Percentiles rank a stretch among this genome's conserved stretches.
Conservation (phyloP, 2,888 invertebrate genomes). For the Marronus borbonicus region DNA sequence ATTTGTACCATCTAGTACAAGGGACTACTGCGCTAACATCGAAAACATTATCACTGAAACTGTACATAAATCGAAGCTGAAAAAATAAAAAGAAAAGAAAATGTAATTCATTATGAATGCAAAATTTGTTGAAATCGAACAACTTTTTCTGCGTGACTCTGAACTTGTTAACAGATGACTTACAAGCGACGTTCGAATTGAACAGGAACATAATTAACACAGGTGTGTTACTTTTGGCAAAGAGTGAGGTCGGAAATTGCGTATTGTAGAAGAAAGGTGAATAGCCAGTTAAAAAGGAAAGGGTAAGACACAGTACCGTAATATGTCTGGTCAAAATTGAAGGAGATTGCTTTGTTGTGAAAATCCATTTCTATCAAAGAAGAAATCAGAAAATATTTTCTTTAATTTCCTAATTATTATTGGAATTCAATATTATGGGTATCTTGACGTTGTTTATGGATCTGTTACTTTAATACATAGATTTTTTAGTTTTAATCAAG, state of each 20-base stretch:
- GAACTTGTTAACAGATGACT: constrained; percentile 50
- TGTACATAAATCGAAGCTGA: not conserved
- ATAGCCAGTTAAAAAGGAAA: not conserved
- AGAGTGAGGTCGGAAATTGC: not conserved
- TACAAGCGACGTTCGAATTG: constrained; percentile 24
- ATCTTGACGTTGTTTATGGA: too few relatives aligned
- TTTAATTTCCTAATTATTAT: too few relatives aligned
- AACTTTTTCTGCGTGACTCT: constrained; percentile 28
- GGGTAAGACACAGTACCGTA: constrained; percentile 1
- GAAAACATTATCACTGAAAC: too few relatives aligned
- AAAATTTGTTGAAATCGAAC: constrained; percentile 48
- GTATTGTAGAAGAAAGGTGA: not conserved
- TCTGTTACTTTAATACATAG: too few relatives aligned
- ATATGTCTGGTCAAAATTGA: constrained; percentile 6
- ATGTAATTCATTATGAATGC: constrained; percentile 51
- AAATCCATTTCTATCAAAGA: too few relatives aligned
- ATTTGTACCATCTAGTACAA: too few relatives aligned
- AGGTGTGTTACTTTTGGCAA: not conserved
- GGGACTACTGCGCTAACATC: too few relatives aligned
- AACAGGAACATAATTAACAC: constrained; percentile 42
- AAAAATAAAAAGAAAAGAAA: not conserved
- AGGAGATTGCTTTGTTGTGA: too few relatives aligned
- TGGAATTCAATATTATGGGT: too few relatives aligned
- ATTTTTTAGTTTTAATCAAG: too few relatives aligned
- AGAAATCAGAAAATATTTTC: too few relatives aligned